Evolutionary conservation across 2,797 vertebrate genomes (phyloP).

Genomic region (Spea hammondii): DNA sequence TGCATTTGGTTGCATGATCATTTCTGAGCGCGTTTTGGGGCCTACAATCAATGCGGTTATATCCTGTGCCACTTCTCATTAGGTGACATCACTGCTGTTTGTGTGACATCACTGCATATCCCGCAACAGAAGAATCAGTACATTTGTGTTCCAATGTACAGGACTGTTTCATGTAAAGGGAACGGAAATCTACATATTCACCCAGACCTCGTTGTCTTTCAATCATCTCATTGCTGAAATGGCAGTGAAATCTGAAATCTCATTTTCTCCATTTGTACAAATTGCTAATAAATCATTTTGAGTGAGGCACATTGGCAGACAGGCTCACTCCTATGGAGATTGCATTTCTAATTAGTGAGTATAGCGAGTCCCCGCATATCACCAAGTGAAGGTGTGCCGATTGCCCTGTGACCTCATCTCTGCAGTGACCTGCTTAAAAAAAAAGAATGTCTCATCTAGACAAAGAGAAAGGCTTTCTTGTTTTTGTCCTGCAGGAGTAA

Average conservation of each 20-base stretch:
- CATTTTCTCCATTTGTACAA: conserved; percentile 88
- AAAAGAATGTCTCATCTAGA: conserved; percentile 48
- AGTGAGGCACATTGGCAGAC: conserved; percentile 76
- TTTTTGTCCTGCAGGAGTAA: conserved; percentile 27
- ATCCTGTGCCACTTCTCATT: not conserved
- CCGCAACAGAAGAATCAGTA: conserved; percentile 5
- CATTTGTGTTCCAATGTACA: conserved; percentile 8
- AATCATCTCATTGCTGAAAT: conserved; percentile 94
- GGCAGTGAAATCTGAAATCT: conserved; percentile 90
- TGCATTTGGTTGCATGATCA: too few relatives aligned
- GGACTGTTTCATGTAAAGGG: conserved; percentile 15
- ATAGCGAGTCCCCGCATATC: conserved; percentile 55
- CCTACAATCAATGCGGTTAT: too few relatives aligned
- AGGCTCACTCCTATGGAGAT: conserved; percentile 75
- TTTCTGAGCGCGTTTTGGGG: too few relatives aligned
- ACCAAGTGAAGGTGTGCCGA: conserved; percentile 53
- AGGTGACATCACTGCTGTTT: conserved; percentile 26
- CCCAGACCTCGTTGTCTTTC: conserved; percentile 95
- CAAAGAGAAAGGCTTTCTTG: conserved; percentile 35
- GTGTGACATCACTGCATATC: conserved; percentile 31
- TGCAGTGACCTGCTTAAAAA: conserved; percentile 44
- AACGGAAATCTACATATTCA: conserved; percentile 81
- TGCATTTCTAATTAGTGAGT: conserved; percentile 84
- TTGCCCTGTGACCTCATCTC: conserved; percentile 52
- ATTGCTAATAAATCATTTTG: conserved; percentile 91